Conservation (phyloP, 2,113 vertebrate genomes). For the Xerus inauris region DNA sequence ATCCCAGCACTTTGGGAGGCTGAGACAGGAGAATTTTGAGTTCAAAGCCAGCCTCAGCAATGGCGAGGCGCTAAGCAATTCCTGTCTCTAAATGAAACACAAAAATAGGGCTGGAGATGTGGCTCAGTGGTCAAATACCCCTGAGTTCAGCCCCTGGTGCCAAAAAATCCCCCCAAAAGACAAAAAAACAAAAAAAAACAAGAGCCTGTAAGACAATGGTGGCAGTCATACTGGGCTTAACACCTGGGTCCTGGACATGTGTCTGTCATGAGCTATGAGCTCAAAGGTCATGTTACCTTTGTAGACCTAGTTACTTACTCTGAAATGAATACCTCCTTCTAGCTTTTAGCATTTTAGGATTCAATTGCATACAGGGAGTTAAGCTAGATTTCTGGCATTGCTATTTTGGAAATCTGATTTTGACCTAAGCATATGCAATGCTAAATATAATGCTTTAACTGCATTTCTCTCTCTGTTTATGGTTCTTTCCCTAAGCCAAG, state of each 20-base stretch:
- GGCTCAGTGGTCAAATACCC: too few species aligned
- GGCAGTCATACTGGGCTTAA: not conserved
- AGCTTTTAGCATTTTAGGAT: not conserved
- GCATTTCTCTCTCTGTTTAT: slow-evolving; percentile 54
- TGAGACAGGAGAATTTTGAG: too few species aligned
- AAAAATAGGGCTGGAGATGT: too few species aligned
- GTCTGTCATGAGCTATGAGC: not conserved
- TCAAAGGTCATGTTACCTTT: not conserved
- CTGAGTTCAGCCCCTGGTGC: too few species aligned
- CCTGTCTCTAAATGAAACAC: too few species aligned
- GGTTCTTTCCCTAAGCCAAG: slow-evolving; percentile 43
- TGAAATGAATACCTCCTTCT: not conserved
- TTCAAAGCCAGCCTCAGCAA: too few species aligned
- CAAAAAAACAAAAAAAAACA: not conserved
- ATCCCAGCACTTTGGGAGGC: too few species aligned
- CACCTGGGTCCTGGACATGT: not conserved
- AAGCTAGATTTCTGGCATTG: slow-evolving; percentile 12
- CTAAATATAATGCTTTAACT: slow-evolving; percentile 65
- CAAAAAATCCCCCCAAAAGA: too few species aligned
- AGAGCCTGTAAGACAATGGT: not conserved
- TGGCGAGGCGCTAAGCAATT: too few species aligned
- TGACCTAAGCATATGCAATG: slow-evolving; percentile 61
- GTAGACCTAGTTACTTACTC: not conserved
- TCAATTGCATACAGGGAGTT: not conserved
- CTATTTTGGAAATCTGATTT: slow-evolving; percentile 53